Conservation (phyloP, 2,888 invertebrate species). For the Trachelus tabidus region DNA sequence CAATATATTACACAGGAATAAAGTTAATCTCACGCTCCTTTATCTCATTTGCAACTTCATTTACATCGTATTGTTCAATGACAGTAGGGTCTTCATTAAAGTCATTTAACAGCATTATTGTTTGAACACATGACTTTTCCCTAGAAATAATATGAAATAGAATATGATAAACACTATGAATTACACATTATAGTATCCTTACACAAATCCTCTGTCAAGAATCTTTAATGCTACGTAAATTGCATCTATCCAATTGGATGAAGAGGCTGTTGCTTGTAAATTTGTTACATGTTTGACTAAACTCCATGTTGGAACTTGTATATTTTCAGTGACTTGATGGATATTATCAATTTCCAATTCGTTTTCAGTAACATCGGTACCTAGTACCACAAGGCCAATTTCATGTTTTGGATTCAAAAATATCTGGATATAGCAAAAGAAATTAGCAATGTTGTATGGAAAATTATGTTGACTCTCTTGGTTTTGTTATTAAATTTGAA, state of each 20-base stretch:
- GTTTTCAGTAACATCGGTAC: slow-evolving; percentile 35
- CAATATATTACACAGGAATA: neutral
- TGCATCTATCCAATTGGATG: slow-evolving; percentile 6
- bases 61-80: neutral
- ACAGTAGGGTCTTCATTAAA: neutral
- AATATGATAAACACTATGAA: neutral
- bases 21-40: neutral
- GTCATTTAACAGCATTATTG: neutral
- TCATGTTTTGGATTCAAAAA: slow-evolving; percentile 45
- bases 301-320: slow-evolving; percentile 37
- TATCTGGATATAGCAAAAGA: slow-evolving; percentile 32
- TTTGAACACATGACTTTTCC: neutral
- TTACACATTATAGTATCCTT: neutral
- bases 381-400: slow-evolving; percentile 41
- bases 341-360: slow-evolving; percentile 28
- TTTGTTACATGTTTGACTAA: neutral
- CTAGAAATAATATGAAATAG: neutral
- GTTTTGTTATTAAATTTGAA: slow-evolving; percentile 7
- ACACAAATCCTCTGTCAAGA: neutral
- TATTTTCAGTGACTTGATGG: slow-evolving; percentile 25
- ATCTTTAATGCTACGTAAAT: slow-evolving; percentile 4
- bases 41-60: neutral
- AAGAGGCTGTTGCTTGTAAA: neutral
- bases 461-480: slow-evolving; percentile 8
- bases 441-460: neutral